Evolutionary conservation across 2,797 vertebrate genomes (phyloP).

Genomic region (Notolabrus celidotus): DNA sequence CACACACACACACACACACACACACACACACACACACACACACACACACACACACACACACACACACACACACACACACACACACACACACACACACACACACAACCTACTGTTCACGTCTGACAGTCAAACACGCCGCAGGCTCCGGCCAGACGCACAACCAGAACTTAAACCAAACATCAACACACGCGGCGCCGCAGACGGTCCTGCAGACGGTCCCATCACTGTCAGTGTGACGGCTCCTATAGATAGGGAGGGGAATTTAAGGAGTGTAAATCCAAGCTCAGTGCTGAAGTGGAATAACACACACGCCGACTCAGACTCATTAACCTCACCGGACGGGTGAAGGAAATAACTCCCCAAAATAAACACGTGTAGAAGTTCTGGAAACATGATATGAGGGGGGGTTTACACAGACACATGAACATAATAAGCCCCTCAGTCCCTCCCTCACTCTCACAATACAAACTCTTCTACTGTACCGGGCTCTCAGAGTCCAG

Average conservation of each 20-base stretch:
- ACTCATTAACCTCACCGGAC: not conserved
- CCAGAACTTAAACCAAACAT: constrained; percentile 1
- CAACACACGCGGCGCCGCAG: not conserved
- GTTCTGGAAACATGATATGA: constrained; percentile 7
- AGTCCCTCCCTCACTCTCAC: not conserved
- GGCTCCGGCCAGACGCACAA: constrained; percentile 9
- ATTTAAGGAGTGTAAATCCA: not conserved
- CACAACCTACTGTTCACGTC: constrained; percentile 8
- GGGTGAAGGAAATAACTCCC: not conserved
- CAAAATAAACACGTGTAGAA: constrained; percentile 16
- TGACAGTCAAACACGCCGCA: not conserved
- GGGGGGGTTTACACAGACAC: not conserved
- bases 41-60: constrained; percentile 1
- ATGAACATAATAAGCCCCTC: not conserved
- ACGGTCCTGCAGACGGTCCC: not conserved
- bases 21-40: constrained; percentile 1
- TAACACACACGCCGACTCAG: constrained; percentile 25
- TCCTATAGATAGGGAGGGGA: not conserved
- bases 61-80: constrained; percentile 1
- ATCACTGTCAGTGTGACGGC: not conserved
- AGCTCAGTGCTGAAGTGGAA: not conserved
- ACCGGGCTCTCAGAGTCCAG: not conserved
- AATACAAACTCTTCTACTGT: not conserved
- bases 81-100: constrained; percentile 1
- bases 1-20: too few relatives aligned